Base-by-base conservation (phyloP, 2,888 invertebrate genomes). In the Ochropleura leucogaster region DNA sequence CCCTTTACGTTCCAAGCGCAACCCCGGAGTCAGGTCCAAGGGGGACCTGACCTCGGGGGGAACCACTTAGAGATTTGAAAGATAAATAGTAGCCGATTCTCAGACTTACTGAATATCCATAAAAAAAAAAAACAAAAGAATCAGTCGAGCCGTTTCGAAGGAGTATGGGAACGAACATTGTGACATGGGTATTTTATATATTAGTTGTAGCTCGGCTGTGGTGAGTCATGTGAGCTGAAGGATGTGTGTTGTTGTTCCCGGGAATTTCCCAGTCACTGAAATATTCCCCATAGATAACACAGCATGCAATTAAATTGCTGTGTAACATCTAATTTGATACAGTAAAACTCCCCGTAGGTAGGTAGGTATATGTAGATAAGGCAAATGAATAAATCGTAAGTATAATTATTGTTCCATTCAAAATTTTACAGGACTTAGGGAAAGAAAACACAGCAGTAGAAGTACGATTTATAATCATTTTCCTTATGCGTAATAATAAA, bases 341-440 rank as follows among this genome's bases (percentile, higher is more conserved):
- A 72, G 77, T 53, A 66, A 77, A 79, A 46, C 20, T 20, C 20
- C 40, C 44, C 46, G 46, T 42, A 64, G 53, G 51, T 47, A 60
- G n/a, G n/a, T n/a, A n/a, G n/a, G n/a, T n/a, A n/a, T n/a, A n/a
- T n/a, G n/a, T 40, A 40, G 18, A 62, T 72, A 77, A 65, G 55
- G 12, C 40, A 40, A 40, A 18, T 59, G 44, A 62, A 8, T 60
- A 65, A 60, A 53, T 42, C n/a, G 30, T 65, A 66, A 18, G 5
- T 77, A 65, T 59, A 30, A 77, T 63, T 77, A 70, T 63, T 72
- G 42, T 1, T 42, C 40, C 20, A 67, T 66, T 79, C 12, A 79
- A 73, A 12, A 44, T 49, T 49, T 4, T 51, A 62, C 49, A 14
- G 9, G 10, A 40, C 62, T 47, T 78, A 18, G 3, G 44, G 71